phyloP scores from a whole-genome alignment of 2,888 invertebrate species.

The Scaptomyza parva region DNA sequence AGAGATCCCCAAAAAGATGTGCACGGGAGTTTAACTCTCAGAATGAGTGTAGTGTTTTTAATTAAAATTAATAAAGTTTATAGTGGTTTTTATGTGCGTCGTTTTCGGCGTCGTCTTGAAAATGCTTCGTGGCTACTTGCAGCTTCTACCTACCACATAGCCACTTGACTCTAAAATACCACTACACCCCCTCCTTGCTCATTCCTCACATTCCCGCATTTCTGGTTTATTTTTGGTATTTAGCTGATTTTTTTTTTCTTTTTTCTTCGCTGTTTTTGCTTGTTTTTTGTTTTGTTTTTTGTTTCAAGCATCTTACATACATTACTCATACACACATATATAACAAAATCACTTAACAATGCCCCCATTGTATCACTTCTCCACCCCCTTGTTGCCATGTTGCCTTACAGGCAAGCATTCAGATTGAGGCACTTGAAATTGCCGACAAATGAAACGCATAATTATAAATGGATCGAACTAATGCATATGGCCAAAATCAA shows the following conservation, averaged over 20 bases:
- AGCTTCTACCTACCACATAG: background rate
- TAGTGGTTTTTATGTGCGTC: constrained; percentile 67
- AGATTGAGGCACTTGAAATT: constrained; percentile 44
- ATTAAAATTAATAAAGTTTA: constrained; percentile 80
- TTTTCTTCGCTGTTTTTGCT: constrained; percentile 22
- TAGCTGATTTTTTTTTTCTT: constrained; percentile 30
- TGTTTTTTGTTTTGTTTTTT: constrained; percentile 26
- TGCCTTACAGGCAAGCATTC: background rate
- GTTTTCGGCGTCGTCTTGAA: constrained; percentile 7
- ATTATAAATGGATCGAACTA: constrained; percentile 73
- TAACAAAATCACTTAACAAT: constrained; percentile 51
- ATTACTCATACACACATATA: background rate
- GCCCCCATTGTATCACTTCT: background rate
- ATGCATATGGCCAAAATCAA: constrained; percentile 75
- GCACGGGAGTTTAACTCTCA: constrained; percentile 66
- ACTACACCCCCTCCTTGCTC: background rate
- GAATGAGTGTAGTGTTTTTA: constrained; percentile 79
- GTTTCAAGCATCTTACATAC: constrained; percentile 19
- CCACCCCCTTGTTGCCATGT: background rate
- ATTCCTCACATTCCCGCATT: background rate
- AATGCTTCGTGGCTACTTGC: background rate
- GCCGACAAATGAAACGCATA: constrained; percentile 62
- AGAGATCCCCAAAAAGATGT: constrained; percentile 42
- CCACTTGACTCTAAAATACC: background rate
- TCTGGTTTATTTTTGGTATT: constrained; percentile 46